Percentiles rank a stretch among this genome's conserved stretches.
Conservation (phyloP, 92 coral and sea anemone species). For the Virgularia gustaviana region DNA sequence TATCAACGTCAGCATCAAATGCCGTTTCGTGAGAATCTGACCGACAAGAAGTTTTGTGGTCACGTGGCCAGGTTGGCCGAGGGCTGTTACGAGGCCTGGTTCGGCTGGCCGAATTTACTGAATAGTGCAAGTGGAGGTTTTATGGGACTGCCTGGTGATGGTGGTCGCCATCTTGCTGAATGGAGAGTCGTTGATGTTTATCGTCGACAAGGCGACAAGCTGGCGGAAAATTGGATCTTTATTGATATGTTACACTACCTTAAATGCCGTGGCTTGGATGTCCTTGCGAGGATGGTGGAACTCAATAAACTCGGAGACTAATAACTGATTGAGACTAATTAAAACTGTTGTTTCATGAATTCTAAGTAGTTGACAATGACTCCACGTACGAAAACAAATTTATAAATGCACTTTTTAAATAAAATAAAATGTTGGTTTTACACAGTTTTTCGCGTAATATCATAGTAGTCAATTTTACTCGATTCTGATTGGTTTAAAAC, state of each 20-base stretch:
- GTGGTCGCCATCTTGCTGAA: neutral
- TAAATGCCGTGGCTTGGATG: neutral
- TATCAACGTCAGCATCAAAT: conserved; percentile 3
- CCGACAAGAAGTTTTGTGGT: neutral
- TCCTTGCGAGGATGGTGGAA: neutral
- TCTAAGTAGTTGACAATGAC: too few relatives aligned
- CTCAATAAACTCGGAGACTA: too few relatives aligned
- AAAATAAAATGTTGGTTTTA: too few relatives aligned
- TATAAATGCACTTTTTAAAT: too few relatives aligned
- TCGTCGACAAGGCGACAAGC: conserved; percentile 18
- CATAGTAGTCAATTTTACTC: too few relatives aligned
- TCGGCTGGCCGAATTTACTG: neutral
- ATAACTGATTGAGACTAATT: too few relatives aligned
- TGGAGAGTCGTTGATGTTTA: conserved; percentile 15
- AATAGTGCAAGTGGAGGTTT: neutral
- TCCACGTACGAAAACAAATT: too few relatives aligned
- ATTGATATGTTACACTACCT: neutral
- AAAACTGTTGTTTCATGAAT: too few relatives aligned
- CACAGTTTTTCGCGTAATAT: too few relatives aligned
- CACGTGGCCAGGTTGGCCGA: neutral
- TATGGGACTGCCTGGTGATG: neutral
- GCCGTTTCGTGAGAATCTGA: neutral
- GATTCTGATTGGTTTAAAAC: too few relatives aligned
- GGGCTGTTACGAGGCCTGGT: too few relatives aligned
- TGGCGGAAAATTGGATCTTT: neutral